Percentiles rank a stretch among this genome's conserved stretches.
These are phyloP conservation scores for Hydropsyche tenuis DNA, from an alignment of 1,140 invertebrate species.

Conservation along the genomic window DNA sequence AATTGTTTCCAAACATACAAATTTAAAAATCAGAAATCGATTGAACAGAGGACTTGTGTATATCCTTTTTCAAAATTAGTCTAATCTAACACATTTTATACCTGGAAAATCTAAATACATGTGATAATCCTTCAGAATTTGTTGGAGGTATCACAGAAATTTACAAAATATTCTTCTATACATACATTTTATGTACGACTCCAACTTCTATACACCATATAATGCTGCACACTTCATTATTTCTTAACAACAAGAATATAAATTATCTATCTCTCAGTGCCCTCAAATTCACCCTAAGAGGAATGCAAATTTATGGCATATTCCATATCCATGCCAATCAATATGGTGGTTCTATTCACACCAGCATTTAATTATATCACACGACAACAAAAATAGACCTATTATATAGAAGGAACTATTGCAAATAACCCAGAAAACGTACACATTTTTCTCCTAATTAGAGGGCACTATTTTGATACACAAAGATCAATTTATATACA, in stretches of 20 bases:
- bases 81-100: slow-evolving; percentile 49
- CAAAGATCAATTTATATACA: slow-evolving; percentile 45
- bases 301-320: slow-evolving; percentile 31
- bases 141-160: slow-evolving; percentile 28
- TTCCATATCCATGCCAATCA: not conserved
- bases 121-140: slow-evolving; percentile 11
- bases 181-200: slow-evolving; percentile 14
- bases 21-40: slow-evolving; percentile 34
- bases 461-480: slow-evolving; percentile 46
- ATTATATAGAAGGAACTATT: slow-evolving; percentile 39
- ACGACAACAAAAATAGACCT: slow-evolving; percentile 32
- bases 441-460: slow-evolving; percentile 32
- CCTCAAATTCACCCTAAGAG: slow-evolving; percentile 33
- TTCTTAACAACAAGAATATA: slow-evolving; percentile 48
- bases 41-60: slow-evolving; percentile 48
- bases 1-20: slow-evolving; percentile 10
- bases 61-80: slow-evolving; percentile 48
- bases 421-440: slow-evolving; percentile 24
- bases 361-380: slow-evolving; percentile 23
- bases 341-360: slow-evolving; percentile 1
- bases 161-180: slow-evolving; percentile 35
- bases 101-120: slow-evolving; percentile 27
- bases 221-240: slow-evolving; percentile 29
- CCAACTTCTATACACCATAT: slow-evolving; percentile 19
- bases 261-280: slow-evolving; percentile 46